Percentiles rank a stretch among this genome's conserved stretches.
These are phyloP conservation scores for Morpho deidamia DNA, from an alignment of 2,888 invertebrate genomes.

Conservation along the genomic window DNA sequence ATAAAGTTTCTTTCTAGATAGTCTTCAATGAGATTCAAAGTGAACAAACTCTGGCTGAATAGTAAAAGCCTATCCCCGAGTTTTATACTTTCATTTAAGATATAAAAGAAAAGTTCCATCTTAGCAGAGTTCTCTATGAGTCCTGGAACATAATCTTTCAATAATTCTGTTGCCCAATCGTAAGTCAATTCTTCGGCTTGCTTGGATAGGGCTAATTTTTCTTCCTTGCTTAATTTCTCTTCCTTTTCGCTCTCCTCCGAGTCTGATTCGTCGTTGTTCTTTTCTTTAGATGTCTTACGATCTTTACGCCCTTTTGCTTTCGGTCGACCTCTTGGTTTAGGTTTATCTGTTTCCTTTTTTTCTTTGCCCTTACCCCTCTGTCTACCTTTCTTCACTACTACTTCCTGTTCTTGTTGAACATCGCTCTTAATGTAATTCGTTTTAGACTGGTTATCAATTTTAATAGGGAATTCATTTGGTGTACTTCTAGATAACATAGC, in stretches of 20 bases:
- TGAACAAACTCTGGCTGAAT: conserved; percentile 97
- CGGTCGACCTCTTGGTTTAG: conserved; percentile 52
- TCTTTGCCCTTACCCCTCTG: conserved; percentile 49
- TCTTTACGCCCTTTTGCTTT: conserved; percentile 68
- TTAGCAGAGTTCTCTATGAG: conserved; percentile 95
- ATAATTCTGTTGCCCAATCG: conserved; percentile 91
- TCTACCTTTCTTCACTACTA: conserved; percentile 47
- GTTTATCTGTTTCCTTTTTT: conserved; percentile 48
- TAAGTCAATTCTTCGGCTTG: conserved; percentile 91
- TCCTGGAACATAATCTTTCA: conserved; percentile 93
- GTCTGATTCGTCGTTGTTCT: conserved; percentile 75
- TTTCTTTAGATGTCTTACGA: conserved; percentile 64
- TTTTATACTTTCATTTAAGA: conserved; percentile 92
- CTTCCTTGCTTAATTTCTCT: conserved; percentile 79
- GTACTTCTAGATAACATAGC: conserved; percentile 26
- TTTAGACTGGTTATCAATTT: conserved; percentile 16
- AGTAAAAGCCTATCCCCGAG: conserved; percentile 94
- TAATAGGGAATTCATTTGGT: conserved; percentile 12
- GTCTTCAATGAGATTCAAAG: conserved; percentile 96
- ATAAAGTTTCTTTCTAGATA: conserved; percentile 87
- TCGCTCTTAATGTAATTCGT: conserved; percentile 27
- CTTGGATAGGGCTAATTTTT: conserved; percentile 75
- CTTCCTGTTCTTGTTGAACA: conserved; percentile 48
- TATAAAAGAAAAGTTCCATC: conserved; percentile 94
- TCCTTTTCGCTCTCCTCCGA: conserved; percentile 78